Base-by-base conservation (phyloP, 2,888 invertebrate genomes). In the Tinea trinotella region DNA sequence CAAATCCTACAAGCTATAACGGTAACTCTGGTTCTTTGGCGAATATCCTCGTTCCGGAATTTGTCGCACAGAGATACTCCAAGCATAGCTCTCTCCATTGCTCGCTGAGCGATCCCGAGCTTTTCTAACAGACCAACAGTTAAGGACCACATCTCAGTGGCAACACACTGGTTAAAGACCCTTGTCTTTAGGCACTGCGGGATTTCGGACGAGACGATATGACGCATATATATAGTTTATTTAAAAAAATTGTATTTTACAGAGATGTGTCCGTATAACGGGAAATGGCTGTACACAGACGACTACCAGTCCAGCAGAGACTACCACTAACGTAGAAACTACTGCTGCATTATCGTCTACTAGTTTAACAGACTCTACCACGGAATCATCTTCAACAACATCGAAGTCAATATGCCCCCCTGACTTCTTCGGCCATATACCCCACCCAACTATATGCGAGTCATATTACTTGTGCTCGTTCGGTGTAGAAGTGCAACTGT, bases 381-480 rank as follows among this genome's bases (percentile, higher is more conserved):
- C 10, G 12, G 12, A 5, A 36, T 5, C 12, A n/a, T n/a, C n/a
- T n/a, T n/a, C n/a, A n/a, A n/a, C n/a, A 9, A 17, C 46, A 10
- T 56, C 61, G 7, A 57, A 57, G 20, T 35, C 57, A 12, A 52
- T 57, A 18, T 55, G 55, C 24, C 44, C 55, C 2, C 54, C 61
- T 1, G 68, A 62, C 3, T 57, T 57, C 0, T 61, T 64, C 7
- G 69, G 66, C 12, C 62, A 63, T 13, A 48, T 69, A 0, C 59
- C 67, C 0, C 62, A 70, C 53, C 67, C 65, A 3, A 56, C 60
- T 0, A 46, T 54, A 0, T 71, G 71, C 53, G 57, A 64, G 53
- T 56, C 59, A 5, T 71, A 62, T 56, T 67, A 59, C 52, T 58
- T 68, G 59, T 70, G 70, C 19, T 55, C 62, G 0, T 62, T 58